Conservation (phyloP, 2,113 vertebrate genomes). For the Saguinus midas region DNA sequence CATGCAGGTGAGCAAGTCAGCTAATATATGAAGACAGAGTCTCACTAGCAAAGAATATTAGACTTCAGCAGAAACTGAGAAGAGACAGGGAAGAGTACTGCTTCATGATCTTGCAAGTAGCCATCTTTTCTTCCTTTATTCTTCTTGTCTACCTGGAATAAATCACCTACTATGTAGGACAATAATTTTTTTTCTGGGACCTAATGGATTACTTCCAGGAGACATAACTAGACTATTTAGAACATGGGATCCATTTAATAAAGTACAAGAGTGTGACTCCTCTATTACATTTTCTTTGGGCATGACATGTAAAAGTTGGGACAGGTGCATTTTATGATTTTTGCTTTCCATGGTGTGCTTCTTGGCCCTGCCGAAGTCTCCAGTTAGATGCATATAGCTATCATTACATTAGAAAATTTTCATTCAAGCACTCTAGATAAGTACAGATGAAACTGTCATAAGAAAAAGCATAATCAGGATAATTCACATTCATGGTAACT, state of each 20-base stretch:
- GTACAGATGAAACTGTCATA: constrained; percentile 35
- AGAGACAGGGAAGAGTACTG: not conserved
- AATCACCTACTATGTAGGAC: not conserved
- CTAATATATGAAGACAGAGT: not conserved
- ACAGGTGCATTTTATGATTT: not conserved
- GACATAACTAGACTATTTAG: not conserved
- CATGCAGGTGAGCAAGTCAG: not conserved
- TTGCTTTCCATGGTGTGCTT: not conserved
- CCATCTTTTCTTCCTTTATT: not conserved
- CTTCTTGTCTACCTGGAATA: not conserved
- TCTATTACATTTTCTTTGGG: constrained; percentile 6
- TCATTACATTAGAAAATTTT: constrained; percentile 55
- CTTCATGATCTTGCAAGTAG: not conserved
- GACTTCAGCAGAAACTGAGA: not conserved
- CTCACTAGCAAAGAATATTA: not conserved
- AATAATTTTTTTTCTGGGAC: not conserved
- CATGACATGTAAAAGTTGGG: not conserved
- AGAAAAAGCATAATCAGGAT: constrained; percentile 56
- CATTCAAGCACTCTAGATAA: constrained; percentile 42
- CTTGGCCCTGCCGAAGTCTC: not conserved
- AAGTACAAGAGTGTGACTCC: not conserved
- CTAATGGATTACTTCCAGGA: not conserved
- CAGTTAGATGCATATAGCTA: constrained; percentile 10
- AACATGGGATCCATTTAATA: not conserved
- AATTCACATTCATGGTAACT: constrained; percentile 55